Base-by-base conservation (phyloP, 2,113 vertebrate genomes). In the Scytalopus superciliaris region DNA sequence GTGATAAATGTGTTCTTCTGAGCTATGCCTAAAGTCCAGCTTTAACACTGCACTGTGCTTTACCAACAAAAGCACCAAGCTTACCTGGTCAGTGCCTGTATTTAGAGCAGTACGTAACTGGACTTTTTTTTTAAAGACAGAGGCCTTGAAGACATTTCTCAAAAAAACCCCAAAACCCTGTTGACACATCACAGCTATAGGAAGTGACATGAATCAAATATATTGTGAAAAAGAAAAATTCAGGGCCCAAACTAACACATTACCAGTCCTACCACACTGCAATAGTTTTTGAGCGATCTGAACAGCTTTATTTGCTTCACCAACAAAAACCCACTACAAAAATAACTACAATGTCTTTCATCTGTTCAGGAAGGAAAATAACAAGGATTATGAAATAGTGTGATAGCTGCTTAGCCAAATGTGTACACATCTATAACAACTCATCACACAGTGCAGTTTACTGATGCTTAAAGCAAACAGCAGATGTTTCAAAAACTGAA, bases 391-490 rank as follows among this genome's bases (percentile, higher is more conserved):
- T 57, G 25, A 74, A 89, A 69, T 2, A 53, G 9, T 7, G 23
- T 9, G 18, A 3, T 49, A 91, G 70, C 60, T 91, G 44, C 30
- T 86, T 28, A 45, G 52, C 27, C 47, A 63, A 67, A 60, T 21
- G 31, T 37, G 57, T 22, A 68, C 28, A 76, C 17, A 73, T 49
- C 24, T 90, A 11, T 37, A 84, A 60, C 39, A 69, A 56, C 11
- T 73, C 40, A 53, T 40, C 47, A 70, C 24, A n/a, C 53, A 62
- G 45, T 15, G 27, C 21, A 59, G 62, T 76, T 90, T 24, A 68
- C 69, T 70, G 56, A 21, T 63, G 66, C 74, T 78, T 75, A 82
- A 81, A 94, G 70, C 70, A 69, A 92, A 87, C 14, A 67, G 33
- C 70, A 92, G 62, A 47, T 60, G 50, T 64, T 76, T 76, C 30